Evolutionary conservation across 2,113 vertebrate genomes (phyloP).

Genomic region (Calidris pygmaea): DNA sequence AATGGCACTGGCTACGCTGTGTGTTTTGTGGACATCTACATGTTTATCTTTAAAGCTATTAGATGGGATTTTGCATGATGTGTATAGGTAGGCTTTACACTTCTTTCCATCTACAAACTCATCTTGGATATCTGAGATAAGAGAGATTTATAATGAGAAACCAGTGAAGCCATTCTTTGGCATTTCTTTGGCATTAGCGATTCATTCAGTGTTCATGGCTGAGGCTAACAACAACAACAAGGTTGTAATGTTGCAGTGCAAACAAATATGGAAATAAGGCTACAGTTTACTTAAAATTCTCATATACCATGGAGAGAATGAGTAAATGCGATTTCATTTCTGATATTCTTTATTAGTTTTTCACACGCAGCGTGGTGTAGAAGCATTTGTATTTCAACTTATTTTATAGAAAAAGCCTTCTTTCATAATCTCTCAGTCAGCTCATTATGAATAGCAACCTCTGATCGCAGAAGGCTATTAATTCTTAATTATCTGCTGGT

Average conservation of each 20-base stretch:
- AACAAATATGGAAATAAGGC: not conserved
- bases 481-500: slow-evolving; percentile 61
- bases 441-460: slow-evolving; percentile 30
- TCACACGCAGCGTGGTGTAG: not conserved
- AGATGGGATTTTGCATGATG: not conserved
- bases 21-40: not conserved
- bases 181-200: not conserved
- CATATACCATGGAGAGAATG: not conserved
- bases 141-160: not conserved
- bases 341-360: slow-evolving; percentile 36
- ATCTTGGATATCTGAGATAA: not conserved
- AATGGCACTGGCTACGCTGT: not conserved
- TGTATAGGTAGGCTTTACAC: not conserved
- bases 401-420: slow-evolving; percentile 15
- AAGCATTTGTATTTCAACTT: slow-evolving; percentile 49
- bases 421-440: slow-evolving; percentile 18
- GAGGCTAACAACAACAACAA: not conserved
- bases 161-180: not conserved
- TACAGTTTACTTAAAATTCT: not conserved
- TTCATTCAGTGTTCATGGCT: not conserved
- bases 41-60: not conserved
- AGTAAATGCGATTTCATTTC: slow-evolving; percentile 1
- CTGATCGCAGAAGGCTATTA: slow-evolving; percentile 47
- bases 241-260: not conserved
- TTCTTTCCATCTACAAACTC: not conserved